Evolutionary conservation across 2,113 vertebrate species (phyloP).

Genomic region (human): DNA sequence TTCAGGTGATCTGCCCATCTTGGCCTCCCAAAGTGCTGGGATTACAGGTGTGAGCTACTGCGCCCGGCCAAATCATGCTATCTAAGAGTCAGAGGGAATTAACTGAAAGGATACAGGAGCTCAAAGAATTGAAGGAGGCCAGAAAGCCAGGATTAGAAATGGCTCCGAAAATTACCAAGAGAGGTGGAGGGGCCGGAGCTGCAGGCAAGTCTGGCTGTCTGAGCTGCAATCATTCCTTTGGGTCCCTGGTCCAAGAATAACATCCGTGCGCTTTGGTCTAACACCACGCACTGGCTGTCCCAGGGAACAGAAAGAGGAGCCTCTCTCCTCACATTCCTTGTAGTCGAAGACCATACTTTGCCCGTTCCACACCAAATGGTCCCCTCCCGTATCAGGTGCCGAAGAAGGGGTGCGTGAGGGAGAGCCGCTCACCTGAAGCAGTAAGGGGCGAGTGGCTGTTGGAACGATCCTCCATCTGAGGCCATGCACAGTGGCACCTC

Average conservation of each 20-base stretch:
- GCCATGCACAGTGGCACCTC: rapidly evolving
- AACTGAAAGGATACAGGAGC: background rate
- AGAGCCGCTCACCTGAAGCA: no score
- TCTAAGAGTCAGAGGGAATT: background rate
- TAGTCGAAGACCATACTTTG: background rate
- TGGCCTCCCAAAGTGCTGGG: no score
- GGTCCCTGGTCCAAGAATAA: background rate
- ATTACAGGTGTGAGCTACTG: no score
- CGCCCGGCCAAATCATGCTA: rapidly evolving
- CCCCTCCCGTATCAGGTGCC: background rate
- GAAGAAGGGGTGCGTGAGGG: no score
- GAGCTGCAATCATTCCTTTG: background rate
- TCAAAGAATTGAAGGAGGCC: background rate
- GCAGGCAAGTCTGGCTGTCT: background rate
- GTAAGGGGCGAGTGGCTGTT: background rate
- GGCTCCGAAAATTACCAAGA: background rate
- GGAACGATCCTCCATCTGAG: background rate
- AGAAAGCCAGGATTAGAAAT: background rate
- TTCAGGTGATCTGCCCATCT: no score
- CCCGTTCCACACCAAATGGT: background rate
- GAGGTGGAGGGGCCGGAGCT: no score
- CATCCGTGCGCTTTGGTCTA: background rate
- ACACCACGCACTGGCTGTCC: background rate
- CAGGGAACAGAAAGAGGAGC: background rate
- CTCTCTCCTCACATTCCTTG: background rate